phyloP scores from a whole-genome alignment of 2,113 vertebrate genomes.

The Mormoops blainvillei region DNA sequence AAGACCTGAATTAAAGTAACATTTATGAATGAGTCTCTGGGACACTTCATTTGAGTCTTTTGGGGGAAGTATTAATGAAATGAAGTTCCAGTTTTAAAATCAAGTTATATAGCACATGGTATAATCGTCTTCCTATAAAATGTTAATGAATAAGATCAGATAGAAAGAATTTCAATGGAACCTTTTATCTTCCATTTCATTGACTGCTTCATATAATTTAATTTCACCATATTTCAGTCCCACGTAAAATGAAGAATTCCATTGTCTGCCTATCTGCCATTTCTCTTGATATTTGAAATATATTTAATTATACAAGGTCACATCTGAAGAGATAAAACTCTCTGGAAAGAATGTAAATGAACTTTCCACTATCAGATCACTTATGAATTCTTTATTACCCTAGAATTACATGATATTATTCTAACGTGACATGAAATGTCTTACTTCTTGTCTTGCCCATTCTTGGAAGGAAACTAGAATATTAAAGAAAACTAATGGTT shows the following conservation, averaged over 20 bases:
- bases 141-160: constrained; percentile 77
- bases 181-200: constrained; percentile 79
- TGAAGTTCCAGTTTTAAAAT: constrained; percentile 72
- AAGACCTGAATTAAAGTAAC: constrained; percentile 46
- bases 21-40: constrained; percentile 59
- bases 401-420: constrained; percentile 86
- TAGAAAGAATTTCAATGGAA: constrained; percentile 77
- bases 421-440: constrained; percentile 84
- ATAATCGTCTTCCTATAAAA: constrained; percentile 72
- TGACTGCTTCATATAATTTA: constrained; percentile 82
- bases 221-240: constrained; percentile 79
- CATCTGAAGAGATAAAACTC: constrained; percentile 82
- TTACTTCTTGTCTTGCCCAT: constrained; percentile 81
- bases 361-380: constrained; percentile 80
- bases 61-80: constrained; percentile 63
- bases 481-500: constrained; percentile 82
- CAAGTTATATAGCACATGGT: constrained; percentile 62
- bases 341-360: constrained; percentile 83
- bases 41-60: constrained; percentile 54
- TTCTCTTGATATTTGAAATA: constrained; percentile 84
- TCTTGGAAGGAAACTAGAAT: constrained; percentile 80
- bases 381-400: constrained; percentile 86
- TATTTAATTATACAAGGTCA: constrained; percentile 88
- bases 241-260: constrained; percentile 80
- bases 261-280: constrained; percentile 80